Conservation (phyloP, 2,888 invertebrate species). For the Branchipolynoe longqiensis region DNA sequence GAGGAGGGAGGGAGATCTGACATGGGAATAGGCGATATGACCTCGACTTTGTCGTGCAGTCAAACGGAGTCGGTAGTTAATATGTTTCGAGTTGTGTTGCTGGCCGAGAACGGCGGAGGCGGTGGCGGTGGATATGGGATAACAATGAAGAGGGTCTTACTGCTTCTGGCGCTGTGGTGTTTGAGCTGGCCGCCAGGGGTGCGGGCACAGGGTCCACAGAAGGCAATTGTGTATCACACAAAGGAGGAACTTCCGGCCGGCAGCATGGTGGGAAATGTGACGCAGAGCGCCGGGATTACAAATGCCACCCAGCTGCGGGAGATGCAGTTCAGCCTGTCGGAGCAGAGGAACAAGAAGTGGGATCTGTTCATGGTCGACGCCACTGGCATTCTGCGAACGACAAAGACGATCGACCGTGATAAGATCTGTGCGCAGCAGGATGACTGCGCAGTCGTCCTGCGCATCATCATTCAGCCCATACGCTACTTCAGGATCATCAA, state of each 20-base stretch:
- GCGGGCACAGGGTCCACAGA: neutral
- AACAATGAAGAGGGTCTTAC: too few species aligned
- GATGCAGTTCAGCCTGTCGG: constrained; percentile 59
- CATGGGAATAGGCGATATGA: too few species aligned
- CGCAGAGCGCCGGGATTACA: constrained; percentile 52
- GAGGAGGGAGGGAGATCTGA: too few species aligned
- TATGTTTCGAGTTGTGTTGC: too few species aligned
- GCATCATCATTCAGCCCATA: constrained; percentile 63
- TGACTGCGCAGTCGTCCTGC: constrained; percentile 61
- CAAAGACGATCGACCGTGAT: constrained; percentile 63
- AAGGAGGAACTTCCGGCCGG: constrained; percentile 58
- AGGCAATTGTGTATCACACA: constrained; percentile 48
- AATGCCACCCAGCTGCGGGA: constrained; percentile 24
- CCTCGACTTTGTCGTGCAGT: too few species aligned
- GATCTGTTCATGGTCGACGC: constrained; percentile 57
- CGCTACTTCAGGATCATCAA: constrained; percentile 70
- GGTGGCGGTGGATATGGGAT: too few species aligned
- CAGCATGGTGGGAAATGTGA: constrained; percentile 57
- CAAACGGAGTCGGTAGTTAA: too few species aligned
- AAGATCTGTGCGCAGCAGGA: constrained; percentile 67
- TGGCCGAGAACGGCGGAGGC: too few species aligned
- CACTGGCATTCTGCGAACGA: constrained; percentile 62
- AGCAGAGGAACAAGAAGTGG: constrained; percentile 33
- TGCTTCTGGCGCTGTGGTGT: too few species aligned
- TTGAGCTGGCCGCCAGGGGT: too few species aligned